Evolutionary conservation across 2,113 vertebrate species (phyloP), one percentile per base, ranked within the genome.

Genomic region (Pogonocichla stellata): DNA sequence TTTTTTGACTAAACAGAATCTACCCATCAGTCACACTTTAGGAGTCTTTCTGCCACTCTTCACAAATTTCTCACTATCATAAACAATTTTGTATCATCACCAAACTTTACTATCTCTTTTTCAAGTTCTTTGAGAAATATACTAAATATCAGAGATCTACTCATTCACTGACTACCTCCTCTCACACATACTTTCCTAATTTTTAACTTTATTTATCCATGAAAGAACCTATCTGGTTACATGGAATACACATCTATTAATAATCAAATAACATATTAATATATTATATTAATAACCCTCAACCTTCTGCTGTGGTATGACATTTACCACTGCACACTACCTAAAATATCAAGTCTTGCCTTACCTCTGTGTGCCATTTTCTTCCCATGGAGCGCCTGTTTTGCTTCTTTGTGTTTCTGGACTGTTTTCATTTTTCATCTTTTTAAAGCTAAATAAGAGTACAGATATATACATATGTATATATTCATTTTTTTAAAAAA

Each of bases 361-460:
- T 97, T 98, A 99, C 99, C 98, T 98, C 74, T 98, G 97, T 19
- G 97, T 96, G 40, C 97, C 95, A 13, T 98, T 98, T 96, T 98
- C 99, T 83, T 99, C 98, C 99, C 99, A 99, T 0, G 98, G 98
- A 90, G 97, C 96, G 9, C 95, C 97, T 95, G 96, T 95, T 95
- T 97, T 99, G 91, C 94, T 98, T 92, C 97, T 98, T 94, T 98
- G 98, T 67, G 94, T 96, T 91, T 98, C 98, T 70, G 98, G 97
- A 60, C 96, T 97, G 66, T 96, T 97, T 90, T 98, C 98, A 94
- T 97, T 96, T 98, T 98, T 99, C 91, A 96, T 93, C 91, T 98
- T 98, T 96, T 98, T 99, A 92, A 98, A 98, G 95, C 98, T 98
- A 84, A 89, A 94, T 51, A 79, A 36, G 90, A 96, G 75, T 47